A percentile compares a stretch with the other conserved stretches of the same genome.
Conservation (phyloP, 2,888 invertebrate species). For the Desoria tigrina region DNA sequence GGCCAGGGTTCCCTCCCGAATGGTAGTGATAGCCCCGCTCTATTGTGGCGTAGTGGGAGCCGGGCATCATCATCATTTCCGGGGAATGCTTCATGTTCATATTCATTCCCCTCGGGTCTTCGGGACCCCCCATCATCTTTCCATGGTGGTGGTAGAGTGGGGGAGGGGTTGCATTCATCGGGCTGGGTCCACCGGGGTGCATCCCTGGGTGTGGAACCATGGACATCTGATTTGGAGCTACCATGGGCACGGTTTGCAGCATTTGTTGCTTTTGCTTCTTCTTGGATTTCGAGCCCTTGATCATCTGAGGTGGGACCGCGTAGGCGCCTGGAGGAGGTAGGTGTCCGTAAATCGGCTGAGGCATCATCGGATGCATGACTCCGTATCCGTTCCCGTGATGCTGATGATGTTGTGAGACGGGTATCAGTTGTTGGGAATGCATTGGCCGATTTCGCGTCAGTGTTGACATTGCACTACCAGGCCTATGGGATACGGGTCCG, state of each 20-base stretch:
- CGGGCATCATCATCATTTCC: slow-evolving; percentile 45
- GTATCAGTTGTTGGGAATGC: slow-evolving; percentile 49
- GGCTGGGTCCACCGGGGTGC: slow-evolving; percentile 45
- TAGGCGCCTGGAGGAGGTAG: slow-evolving; percentile 55
- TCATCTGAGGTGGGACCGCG: slow-evolving; percentile 47
- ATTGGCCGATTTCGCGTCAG: slow-evolving; percentile 44
- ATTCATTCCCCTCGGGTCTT: slow-evolving; percentile 33
- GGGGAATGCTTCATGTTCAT: slow-evolving; percentile 35
- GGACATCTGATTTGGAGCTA: slow-evolving; percentile 51
- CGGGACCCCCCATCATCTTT: slow-evolving; percentile 37
- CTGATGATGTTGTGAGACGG: slow-evolving; percentile 50
- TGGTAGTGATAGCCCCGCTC: slow-evolving; percentile 53
- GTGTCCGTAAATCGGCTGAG: slow-evolving; percentile 52
- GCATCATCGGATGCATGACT: slow-evolving; percentile 32
- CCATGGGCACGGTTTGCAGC: slow-evolving; percentile 49
- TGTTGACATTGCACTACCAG: slow-evolving; percentile 54
- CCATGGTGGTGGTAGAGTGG: slow-evolving; percentile 54
- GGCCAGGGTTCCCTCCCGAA: slow-evolving; percentile 1
- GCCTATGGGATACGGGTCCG: slow-evolving; percentile 49
- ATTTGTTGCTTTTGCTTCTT: slow-evolving; percentile 47
- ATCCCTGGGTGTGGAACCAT: slow-evolving; percentile 50
- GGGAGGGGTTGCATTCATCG: slow-evolving; percentile 50
- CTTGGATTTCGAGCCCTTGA: slow-evolving; percentile 50
- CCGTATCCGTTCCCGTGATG: slow-evolving; percentile 35
- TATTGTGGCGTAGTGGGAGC: slow-evolving; percentile 53